Percentiles rank a stretch among this genome's conserved stretches.
These are phyloP conservation scores for Tineola bisselliella DNA, from an alignment of 2,888 invertebrate species.

Conservation along the genomic window DNA sequence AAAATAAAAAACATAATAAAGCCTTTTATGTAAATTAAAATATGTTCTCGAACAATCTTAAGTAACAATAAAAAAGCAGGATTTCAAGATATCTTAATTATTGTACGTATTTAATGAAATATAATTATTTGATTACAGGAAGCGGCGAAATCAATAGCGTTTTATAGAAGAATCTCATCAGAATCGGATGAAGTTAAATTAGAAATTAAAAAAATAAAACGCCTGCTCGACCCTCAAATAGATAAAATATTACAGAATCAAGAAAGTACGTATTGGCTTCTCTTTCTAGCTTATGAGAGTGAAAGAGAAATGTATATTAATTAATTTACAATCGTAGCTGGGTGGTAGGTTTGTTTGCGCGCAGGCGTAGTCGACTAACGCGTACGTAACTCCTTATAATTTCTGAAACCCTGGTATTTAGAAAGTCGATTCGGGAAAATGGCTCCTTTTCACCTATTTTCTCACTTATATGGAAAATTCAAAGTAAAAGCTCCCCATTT, in stretches of 20 bases:
- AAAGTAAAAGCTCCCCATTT: neutral
- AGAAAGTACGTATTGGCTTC: conserved; percentile 21
- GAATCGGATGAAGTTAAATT: conserved; percentile 34
- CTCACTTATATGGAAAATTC: too few species aligned
- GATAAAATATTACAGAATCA: conserved; percentile 27
- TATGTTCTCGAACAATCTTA: too few species aligned
- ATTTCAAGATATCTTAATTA: too few species aligned
- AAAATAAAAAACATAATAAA: too few species aligned
- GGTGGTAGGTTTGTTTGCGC: neutral
- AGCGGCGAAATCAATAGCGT: conserved; percentile 36
- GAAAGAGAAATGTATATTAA: too few species aligned
- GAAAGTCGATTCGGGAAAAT: neutral
- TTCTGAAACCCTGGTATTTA: neutral
- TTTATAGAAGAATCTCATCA: conserved; percentile 29
- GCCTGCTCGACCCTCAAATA: conserved; percentile 31
- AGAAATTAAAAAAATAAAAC: conserved; percentile 33
- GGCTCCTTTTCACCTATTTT: neutral
- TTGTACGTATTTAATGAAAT: too few species aligned
- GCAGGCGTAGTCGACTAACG: neutral
- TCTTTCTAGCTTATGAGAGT: too few species aligned
- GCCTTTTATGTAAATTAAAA: too few species aligned
- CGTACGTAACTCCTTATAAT: neutral
- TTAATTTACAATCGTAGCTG: too few species aligned
- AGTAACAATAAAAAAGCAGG: too few species aligned
- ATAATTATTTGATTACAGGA: conserved; percentile 28